Evolutionary conservation across 2,888 invertebrate species (phyloP).

Genomic region (Holacanthella duospinosa): DNA sequence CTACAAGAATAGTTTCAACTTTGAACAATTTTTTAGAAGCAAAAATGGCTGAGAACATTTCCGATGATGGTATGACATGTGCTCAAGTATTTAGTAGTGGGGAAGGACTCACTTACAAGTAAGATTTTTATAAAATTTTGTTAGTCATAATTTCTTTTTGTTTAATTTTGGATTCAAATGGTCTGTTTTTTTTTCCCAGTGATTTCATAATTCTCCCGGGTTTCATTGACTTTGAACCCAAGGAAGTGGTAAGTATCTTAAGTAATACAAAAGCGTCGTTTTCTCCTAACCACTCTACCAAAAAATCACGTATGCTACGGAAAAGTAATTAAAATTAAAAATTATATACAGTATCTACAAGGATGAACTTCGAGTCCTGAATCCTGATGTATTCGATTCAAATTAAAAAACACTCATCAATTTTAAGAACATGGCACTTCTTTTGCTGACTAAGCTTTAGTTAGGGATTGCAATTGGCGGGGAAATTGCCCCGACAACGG

Average conservation of each 20-base stretch:
- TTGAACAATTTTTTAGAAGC: no score
- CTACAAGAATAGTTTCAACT: no score
- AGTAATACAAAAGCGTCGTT: no score
- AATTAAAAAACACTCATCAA: no score
- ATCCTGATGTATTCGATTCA: not conserved
- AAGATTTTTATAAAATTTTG: slow-evolving; percentile 39
- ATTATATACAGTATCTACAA: not conserved
- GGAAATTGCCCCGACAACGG: no score
- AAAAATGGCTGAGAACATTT: no score
- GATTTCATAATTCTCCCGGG: slow-evolving; percentile 96
- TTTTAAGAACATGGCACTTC: no score
- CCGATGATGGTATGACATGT: slow-evolving; percentile 74
- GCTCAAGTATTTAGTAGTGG: slow-evolving; percentile 67
- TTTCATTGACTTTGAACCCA: slow-evolving; percentile 87
- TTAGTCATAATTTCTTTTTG: not conserved
- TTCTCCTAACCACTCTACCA: not conserved
- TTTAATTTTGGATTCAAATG: no score
- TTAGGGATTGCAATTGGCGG: no score
- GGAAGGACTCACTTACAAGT: slow-evolving; percentile 88
- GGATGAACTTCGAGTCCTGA: not conserved
- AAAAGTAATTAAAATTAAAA: no score
- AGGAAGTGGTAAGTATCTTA: slow-evolving; percentile 64
- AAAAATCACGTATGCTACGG: not conserved
- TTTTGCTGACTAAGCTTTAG: no score
- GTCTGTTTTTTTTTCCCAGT: slow-evolving; percentile 42